Evolutionary conservation across 2,797 vertebrate genomes (phyloP).

Genomic region (Bovichtus diacanthus): DNA sequence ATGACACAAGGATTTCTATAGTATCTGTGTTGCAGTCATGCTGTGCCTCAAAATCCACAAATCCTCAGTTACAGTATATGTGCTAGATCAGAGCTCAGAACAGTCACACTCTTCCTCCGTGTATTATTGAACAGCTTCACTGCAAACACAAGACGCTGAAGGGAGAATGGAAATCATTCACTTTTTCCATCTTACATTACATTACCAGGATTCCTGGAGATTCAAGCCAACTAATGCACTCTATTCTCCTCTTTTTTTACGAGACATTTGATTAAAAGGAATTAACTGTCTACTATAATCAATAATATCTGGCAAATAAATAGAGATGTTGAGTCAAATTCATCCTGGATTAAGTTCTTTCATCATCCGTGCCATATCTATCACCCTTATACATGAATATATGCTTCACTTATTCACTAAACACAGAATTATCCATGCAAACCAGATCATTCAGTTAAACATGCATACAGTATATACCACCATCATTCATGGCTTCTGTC

Average conservation of each 20-base stretch:
- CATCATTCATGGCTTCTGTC: slow-evolving; percentile 36
- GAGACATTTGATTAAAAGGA: neutral
- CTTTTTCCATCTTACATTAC: neutral
- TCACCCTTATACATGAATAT: neutral
- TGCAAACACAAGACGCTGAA: slow-evolving; percentile 18
- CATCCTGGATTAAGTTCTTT: neutral
- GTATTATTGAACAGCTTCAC: slow-evolving; percentile 28
- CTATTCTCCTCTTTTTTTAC: neutral
- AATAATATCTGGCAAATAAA: slow-evolving; percentile 1
- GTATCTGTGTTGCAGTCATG: slow-evolving; percentile 20
- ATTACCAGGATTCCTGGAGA: neutral
- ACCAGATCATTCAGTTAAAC: slow-evolving; percentile 22
- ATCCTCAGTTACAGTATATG: slow-evolving; percentile 12
- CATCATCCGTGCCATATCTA: neutral
- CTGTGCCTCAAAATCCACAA: slow-evolving; percentile 12
- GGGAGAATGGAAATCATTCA: neutral
- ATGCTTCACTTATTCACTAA: neutral
- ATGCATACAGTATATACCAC: slow-evolving; percentile 29
- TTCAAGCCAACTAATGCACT: slow-evolving; percentile 12
- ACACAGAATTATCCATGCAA: slow-evolving; percentile 21
- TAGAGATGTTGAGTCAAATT: neutral
- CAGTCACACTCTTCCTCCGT: neutral
- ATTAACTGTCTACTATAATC: neutral
- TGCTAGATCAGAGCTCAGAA: slow-evolving; percentile 3
- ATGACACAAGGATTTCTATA: slow-evolving; percentile 23